phyloP scores from a whole-genome alignment of 2,888 invertebrate species.

The Drosophila eohydei region DNA sequence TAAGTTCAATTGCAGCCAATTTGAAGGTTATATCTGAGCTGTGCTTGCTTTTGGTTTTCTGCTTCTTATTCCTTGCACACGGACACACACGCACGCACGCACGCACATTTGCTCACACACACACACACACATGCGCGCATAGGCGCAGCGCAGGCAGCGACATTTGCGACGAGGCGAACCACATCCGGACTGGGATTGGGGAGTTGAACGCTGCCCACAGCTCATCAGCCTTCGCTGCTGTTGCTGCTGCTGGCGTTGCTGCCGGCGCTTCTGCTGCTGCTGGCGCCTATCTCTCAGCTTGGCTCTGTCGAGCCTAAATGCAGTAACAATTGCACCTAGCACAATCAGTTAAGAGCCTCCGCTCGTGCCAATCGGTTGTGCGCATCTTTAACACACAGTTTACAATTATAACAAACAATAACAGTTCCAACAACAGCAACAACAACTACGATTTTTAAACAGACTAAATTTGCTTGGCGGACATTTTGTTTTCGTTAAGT shows the following conservation, averaged over 20 bases:
- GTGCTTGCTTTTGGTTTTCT: background rate
- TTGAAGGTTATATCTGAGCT: constrained; percentile 38
- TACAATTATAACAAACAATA: constrained; percentile 5
- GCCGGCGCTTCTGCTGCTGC: constrained; percentile 7
- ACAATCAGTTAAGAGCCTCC: constrained; percentile 82
- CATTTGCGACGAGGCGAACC: constrained; percentile 56
- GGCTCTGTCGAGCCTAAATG: constrained; percentile 77
- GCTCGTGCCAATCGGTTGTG: constrained; percentile 83
- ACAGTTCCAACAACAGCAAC: constrained; percentile 8
- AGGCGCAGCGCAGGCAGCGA: constrained; percentile 7
- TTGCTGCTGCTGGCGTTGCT: constrained; percentile 10
- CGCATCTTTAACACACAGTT: constrained; percentile 47
- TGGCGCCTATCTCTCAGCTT: constrained; percentile 50
- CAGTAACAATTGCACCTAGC: constrained; percentile 70
- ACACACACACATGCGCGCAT: constrained; percentile 1
- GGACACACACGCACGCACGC: background rate
- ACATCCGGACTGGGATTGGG: constrained; percentile 51
- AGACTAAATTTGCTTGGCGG: constrained; percentile 13
- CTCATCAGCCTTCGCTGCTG: background rate
- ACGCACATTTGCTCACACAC: constrained; percentile 6
- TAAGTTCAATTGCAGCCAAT: constrained; percentile 6
- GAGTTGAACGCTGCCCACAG: constrained; percentile 46
- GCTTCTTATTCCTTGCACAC: constrained; percentile 5
- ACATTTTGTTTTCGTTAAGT: constrained; percentile 17
- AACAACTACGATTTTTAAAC: constrained; percentile 12